A percentile compares a stretch with the other conserved stretches of the same genome.
Conservation (phyloP, 2,797 vertebrate species). For the Macropodus opercularis region DNA sequence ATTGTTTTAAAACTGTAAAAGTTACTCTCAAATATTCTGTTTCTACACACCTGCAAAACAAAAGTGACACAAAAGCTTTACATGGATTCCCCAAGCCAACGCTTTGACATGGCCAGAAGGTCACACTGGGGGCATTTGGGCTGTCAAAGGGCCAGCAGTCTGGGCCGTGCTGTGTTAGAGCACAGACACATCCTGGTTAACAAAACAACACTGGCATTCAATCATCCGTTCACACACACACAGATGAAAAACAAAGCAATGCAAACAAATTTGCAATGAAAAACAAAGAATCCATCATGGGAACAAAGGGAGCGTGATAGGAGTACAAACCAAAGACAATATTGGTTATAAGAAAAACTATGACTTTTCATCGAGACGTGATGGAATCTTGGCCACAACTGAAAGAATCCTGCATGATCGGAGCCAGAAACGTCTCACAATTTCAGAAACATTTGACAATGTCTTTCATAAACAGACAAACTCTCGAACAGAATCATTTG, state of each 20-base stretch:
- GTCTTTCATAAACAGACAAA: not conserved
- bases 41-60: not conserved
- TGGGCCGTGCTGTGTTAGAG: constrained; percentile 30
- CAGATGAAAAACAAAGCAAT: constrained; percentile 17
- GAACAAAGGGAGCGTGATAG: not conserved
- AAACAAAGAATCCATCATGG: constrained; percentile 6
- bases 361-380: constrained; percentile 14
- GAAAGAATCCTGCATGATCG: not conserved
- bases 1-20: not conserved
- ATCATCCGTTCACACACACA: constrained; percentile 5
- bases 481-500: not conserved
- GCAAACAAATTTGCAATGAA: constrained; percentile 19
- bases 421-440: constrained; percentile 1
- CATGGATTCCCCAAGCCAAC: too few relatives aligned
- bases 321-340: constrained; percentile 19
- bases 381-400: constrained; percentile 10
- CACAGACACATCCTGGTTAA: constrained; percentile 35
- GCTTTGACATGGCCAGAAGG: constrained; percentile 3
- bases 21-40: not conserved
- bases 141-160: not conserved
- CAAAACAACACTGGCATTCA: constrained; percentile 25
- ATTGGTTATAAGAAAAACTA: constrained; percentile 2
- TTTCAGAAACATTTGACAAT: constrained; percentile 10
- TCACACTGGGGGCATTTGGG: constrained; percentile 13
- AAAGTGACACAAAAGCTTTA: too few relatives aligned